These are phyloP conservation scores for Paratrypauchen microcephalus DNA, from an alignment of 2,797 vertebrate genomes.

Conservation along the genomic window DNA sequence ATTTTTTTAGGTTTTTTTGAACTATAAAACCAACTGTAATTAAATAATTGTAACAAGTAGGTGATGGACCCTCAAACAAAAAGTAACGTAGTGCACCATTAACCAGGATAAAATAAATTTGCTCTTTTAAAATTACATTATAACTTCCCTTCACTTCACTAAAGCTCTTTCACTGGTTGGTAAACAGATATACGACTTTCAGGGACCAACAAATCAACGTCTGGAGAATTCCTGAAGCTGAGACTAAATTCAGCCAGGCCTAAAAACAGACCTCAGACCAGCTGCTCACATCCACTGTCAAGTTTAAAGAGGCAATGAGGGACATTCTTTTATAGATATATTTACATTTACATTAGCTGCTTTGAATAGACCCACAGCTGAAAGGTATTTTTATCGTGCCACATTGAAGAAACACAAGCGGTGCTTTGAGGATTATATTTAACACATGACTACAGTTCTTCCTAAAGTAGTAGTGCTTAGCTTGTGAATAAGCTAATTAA, in stretches of 20 bases:
- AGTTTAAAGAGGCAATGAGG: constrained; percentile 33
- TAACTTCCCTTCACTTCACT: too few relatives aligned
- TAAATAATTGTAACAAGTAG: too few relatives aligned
- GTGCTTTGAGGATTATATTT: not conserved
- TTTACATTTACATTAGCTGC: constrained; percentile 3
- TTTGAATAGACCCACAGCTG: constrained; percentile 45
- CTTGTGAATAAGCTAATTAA: not conserved
- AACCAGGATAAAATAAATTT: too few relatives aligned
- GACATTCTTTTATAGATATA: constrained; percentile 44
- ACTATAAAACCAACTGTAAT: too few relatives aligned
- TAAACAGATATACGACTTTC: not conserved
- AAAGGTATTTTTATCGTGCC: constrained; percentile 41
- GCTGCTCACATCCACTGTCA: constrained; percentile 43
- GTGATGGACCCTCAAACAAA: too few relatives aligned
- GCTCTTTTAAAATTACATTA: too few relatives aligned
- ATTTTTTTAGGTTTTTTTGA: too few relatives aligned
- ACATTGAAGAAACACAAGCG: constrained; percentile 6
- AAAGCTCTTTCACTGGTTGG: too few relatives aligned
- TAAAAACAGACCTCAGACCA: constrained; percentile 61
- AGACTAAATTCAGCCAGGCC: constrained; percentile 56
- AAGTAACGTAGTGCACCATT: too few relatives aligned
- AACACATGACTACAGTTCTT: not conserved
- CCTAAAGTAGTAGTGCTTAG: constrained; percentile 3
- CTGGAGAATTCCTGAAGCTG: not conserved
- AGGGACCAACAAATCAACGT: not conserved